These are phyloP conservation scores for Gila orcuttii DNA, from an alignment of 2,113 vertebrate species.

Conservation along the genomic window DNA sequence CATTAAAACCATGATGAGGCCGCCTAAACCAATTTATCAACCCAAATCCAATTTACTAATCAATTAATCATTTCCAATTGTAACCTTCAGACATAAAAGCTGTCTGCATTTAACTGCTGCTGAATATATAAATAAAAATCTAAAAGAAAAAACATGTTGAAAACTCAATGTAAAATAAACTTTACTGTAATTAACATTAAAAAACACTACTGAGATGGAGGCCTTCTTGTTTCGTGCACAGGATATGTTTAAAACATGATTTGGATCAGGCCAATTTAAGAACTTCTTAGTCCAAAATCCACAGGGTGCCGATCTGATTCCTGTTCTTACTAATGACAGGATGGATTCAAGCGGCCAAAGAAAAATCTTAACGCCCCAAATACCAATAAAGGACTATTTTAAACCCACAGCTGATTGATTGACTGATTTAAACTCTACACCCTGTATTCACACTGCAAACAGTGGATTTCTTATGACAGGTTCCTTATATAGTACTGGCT, in stretches of 20 bases:
- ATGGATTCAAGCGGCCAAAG: neutral
- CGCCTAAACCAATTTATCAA: neutral
- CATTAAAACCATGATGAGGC: neutral
- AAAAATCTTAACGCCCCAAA: neutral
- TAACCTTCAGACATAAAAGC: neutral
- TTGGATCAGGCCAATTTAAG: neutral
- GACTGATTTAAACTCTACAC: no score
- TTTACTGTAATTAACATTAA: neutral
- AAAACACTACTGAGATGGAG: neutral
- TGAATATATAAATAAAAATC: neutral
- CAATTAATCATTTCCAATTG: neutral
- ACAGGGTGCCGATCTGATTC: constrained; percentile 10
- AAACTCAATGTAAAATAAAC: neutral
- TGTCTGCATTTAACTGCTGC: neutral
- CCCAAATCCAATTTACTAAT: neutral
- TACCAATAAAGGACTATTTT: neutral
- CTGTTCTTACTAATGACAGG: neutral
- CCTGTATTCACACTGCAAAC: neutral
- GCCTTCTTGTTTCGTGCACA: neutral
- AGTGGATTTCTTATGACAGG: neutral
- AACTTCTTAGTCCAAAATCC: neutral
- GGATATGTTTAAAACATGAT: neutral
- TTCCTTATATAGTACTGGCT: neutral
- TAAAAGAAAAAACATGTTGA: neutral
- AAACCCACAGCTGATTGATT: neutral